Percentiles rank a stretch among this genome's conserved stretches.
Conservation (phyloP, 37 sponge, comb jelly and placozoan species). For the Mnemiopsis leidyi region DNA sequence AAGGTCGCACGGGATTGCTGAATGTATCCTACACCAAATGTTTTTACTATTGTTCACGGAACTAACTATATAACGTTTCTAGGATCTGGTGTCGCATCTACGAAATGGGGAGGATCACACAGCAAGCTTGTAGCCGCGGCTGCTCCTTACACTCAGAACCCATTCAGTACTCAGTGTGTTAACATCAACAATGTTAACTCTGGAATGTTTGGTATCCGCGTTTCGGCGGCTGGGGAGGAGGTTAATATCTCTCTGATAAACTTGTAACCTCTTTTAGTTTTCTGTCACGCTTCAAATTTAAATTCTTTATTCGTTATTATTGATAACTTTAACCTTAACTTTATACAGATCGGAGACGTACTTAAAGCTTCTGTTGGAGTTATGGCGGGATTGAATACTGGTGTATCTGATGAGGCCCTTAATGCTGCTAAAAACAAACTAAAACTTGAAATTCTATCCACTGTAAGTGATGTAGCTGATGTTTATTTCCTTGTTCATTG, state of each 20-base stretch:
- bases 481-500: no score
- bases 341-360: slow-evolving; percentile 28
- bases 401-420: slow-evolving; percentile 6
- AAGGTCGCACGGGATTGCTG: no score
- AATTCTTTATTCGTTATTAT: no score
- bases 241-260: no score
- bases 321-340: not conserved
- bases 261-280: no score
- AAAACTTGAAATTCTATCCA: not conserved
- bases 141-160: not conserved
- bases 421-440: slow-evolving; percentile 44
- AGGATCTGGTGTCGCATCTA: not conserved
- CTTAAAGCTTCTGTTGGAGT: slow-evolving; percentile 46
- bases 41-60: no score
- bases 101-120: not conserved
- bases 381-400: not conserved
- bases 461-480: no score
- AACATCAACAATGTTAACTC: not conserved
- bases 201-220: slow-evolving; percentile 26
- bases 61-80: no score
- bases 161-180: not conserved
- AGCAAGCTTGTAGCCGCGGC: not conserved
- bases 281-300: no score
- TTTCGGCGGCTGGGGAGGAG: slow-evolving; percentile 28
- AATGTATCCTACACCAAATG: no score